These are phyloP conservation scores for Kradibia gibbosae DNA, from an alignment of 1,140 invertebrate genomes.

Conservation along the genomic window DNA sequence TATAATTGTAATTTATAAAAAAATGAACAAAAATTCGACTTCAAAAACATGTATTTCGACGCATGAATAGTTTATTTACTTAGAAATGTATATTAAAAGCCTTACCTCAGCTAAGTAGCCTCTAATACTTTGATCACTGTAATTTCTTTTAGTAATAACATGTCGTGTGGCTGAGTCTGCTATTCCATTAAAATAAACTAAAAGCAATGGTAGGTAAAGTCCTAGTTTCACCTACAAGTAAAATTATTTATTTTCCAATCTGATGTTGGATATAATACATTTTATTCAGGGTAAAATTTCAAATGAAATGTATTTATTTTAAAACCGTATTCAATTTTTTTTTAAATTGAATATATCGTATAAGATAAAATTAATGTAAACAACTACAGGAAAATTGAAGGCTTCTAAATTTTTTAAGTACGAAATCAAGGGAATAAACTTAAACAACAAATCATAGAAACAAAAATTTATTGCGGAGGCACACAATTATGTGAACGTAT, in stretches of 20 bases:
- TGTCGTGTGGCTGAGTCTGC: slow-evolving; percentile 57
- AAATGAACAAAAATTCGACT: too few relatives aligned
- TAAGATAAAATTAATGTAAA: too few relatives aligned
- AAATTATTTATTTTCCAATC: neutral
- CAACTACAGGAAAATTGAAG: too few relatives aligned
- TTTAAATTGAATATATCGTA: too few relatives aligned
- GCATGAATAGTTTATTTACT: neutral
- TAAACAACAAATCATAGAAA: too few relatives aligned
- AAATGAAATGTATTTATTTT: neutral
- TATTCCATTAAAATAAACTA: slow-evolving; percentile 19
- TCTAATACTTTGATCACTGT: slow-evolving; percentile 84
- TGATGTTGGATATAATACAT: neutral
- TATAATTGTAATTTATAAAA: too few relatives aligned
- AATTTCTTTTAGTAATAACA: slow-evolving; percentile 77
- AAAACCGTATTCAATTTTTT: neutral
- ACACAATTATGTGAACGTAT: too few relatives aligned
- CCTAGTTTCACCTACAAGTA: slow-evolving; percentile 56
- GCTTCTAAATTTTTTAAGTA: too few relatives aligned
- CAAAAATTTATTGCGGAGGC: too few relatives aligned
- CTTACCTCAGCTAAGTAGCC: slow-evolving; percentile 86
- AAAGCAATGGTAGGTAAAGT: slow-evolving; percentile 25
- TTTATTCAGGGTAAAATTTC: neutral
- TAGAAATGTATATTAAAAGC: slow-evolving; percentile 20
- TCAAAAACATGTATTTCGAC: neutral
- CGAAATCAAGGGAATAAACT: too few relatives aligned